Conservation (phyloP, 1,140 invertebrate genomes). For the Druon quercuslanigerum region DNA sequence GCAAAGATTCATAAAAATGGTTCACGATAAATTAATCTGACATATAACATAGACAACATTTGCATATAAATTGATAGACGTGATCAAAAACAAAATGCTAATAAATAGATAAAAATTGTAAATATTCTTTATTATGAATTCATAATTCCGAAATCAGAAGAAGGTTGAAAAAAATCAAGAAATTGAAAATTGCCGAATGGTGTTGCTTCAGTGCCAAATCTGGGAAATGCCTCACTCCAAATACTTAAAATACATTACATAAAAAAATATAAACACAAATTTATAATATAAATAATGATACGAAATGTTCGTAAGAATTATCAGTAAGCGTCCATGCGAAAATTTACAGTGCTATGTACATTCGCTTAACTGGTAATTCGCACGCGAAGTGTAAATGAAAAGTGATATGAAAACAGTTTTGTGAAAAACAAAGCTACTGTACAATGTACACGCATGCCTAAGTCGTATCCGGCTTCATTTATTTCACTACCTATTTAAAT, state of each 20-base stretch:
- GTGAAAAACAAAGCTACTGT: conserved; percentile 6
- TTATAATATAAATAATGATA: not conserved
- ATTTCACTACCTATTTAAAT: not conserved
- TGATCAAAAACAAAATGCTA: not conserved
- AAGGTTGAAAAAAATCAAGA: not conserved
- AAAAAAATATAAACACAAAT: not conserved
- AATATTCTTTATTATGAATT: too few relatives aligned
- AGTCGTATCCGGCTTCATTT: not conserved
- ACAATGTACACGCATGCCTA: not conserved
- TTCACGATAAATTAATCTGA: not conserved
- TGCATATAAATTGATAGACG: not conserved
- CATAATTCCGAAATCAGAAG: not conserved
- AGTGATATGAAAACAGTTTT: conserved; percentile 4
- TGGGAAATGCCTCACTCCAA: conserved; percentile 43
- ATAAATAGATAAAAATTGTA: too few relatives aligned
- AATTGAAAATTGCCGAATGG: not conserved
- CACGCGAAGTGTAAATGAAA: not conserved
- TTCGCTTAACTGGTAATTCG: conserved; percentile 19
- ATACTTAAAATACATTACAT: not conserved
- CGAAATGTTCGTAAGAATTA: conserved; percentile 8
- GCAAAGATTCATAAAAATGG: not conserved
- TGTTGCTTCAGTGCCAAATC: conserved; percentile 46
- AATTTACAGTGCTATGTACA: conserved; percentile 28
- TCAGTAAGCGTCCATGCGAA: conserved; percentile 20
- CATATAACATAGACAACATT: not conserved